phyloP scores from a whole-genome alignment of 2,888 invertebrate genomes.

The Hirtodrosophila cameraria region DNA sequence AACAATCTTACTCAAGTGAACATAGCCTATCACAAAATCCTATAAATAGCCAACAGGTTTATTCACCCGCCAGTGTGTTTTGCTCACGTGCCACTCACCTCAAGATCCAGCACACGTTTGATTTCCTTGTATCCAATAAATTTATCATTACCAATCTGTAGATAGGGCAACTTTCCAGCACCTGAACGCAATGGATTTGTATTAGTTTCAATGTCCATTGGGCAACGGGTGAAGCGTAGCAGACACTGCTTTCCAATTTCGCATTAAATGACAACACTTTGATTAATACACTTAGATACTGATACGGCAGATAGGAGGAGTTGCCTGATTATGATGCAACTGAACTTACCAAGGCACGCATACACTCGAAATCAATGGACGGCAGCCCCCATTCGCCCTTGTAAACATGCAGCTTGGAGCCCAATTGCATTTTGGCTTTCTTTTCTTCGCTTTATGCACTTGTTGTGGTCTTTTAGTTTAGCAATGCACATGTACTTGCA shows the following conservation, averaged over 20 bases:
- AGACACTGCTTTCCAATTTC: slow-evolving; percentile 85
- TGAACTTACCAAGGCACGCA: slow-evolving; percentile 90
- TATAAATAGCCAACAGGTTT: slow-evolving; percentile 62
- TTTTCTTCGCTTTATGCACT: slow-evolving; percentile 3
- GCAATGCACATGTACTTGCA: slow-evolving; percentile 29
- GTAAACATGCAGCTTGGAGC: slow-evolving; percentile 89
- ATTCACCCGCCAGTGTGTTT: slow-evolving; percentile 48
- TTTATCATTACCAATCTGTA: slow-evolving; percentile 85
- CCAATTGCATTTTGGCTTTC: slow-evolving; percentile 74
- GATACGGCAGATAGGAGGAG: slow-evolving; percentile 55
- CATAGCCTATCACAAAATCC: slow-evolving; percentile 6
- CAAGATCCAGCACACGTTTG: slow-evolving; percentile 87
- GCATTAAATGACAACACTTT: slow-evolving; percentile 20
- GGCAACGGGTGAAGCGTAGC: slow-evolving; percentile 91
- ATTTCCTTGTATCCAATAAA: slow-evolving; percentile 89
- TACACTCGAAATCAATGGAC: slow-evolving; percentile 92
- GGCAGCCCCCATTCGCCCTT: slow-evolving; percentile 94
- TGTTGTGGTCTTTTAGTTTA: slow-evolving; percentile 7
- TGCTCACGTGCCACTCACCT: slow-evolving; percentile 84
- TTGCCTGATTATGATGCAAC: slow-evolving; percentile 72
- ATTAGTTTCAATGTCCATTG: slow-evolving; percentile 88
- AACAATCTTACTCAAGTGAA: slow-evolving; percentile 15
- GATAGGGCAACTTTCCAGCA: slow-evolving; percentile 89
- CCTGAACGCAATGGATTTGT: slow-evolving; percentile 90
- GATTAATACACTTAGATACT: slow-evolving; percentile 23